Conservation (phyloP, 1,140 invertebrate species). For the Dryas iulia region DNA sequence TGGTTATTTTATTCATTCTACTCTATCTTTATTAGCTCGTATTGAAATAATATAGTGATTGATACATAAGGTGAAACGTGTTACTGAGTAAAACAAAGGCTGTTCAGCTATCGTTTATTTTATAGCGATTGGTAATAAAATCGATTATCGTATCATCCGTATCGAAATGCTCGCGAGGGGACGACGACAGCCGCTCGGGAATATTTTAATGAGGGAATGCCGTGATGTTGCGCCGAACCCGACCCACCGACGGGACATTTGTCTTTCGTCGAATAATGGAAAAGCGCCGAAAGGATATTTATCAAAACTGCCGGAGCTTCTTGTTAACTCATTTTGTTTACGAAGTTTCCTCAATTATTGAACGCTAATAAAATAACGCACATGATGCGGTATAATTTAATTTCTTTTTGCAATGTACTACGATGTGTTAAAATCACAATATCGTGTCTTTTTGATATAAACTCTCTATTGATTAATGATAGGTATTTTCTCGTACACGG, state of each 20-base stretch:
- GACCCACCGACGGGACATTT: constrained; percentile 58
- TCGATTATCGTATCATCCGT: constrained; percentile 63
- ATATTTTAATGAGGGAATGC: constrained; percentile 72
- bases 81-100: constrained; percentile 51
- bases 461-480: neutral
- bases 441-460: neutral
- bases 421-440: neutral
- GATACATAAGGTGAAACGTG: constrained; percentile 49
- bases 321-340: constrained; percentile 51
- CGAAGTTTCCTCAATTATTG: constrained; percentile 46
- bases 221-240: constrained; percentile 46
- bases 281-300: constrained; percentile 66
- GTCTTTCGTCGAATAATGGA: constrained; percentile 67
- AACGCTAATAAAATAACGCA: constrained; percentile 38
- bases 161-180: constrained; percentile 50
- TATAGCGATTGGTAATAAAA: constrained; percentile 70
- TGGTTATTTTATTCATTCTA: constrained; percentile 14
- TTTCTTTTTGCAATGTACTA: neutral
- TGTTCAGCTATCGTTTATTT: constrained; percentile 55
- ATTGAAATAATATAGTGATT: constrained; percentile 61
- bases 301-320: constrained; percentile 56
- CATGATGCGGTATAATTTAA: neutral
- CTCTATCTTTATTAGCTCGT: constrained; percentile 40
- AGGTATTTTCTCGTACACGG: constrained; percentile 37
- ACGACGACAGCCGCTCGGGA: constrained; percentile 53